Base-by-base conservation (phyloP, 2,888 invertebrate genomes). In the Pollenia angustigena region DNA sequence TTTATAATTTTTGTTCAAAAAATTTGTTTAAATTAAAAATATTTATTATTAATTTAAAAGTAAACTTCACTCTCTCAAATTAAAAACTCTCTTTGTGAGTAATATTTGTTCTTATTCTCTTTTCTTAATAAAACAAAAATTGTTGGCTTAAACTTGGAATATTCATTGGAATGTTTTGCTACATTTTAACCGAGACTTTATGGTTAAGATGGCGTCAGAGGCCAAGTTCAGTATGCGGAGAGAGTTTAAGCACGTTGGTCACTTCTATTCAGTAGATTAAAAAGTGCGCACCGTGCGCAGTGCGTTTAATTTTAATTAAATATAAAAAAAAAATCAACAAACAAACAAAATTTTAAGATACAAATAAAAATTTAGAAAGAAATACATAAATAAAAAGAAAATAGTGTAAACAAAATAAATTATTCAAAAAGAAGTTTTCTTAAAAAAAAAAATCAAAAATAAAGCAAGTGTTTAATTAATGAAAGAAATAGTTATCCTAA, bases 181-280 rank as follows among this genome's bases (percentile, higher is more conserved):
- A 56, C 46, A 66, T 64, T 72, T 76, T 81, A 80, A 58, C 54
- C 83, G 56, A 86, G 88, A 88, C 88, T 85, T 88, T 79, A 88
- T 88, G 90, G 88, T 90, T 91, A 93, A 93, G 90, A 93, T 93
- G 93, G 93, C 93, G 93, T 91, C 93, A 90, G 90, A 90, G 91
- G 90, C 91, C 91, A 91, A 88, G 89, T 90, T 92, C 91, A 92
- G 93, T 92, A 92, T 91, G 90, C 90, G 90, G 90, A 91, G 92
- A 92, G 92, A 91, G 93, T 92, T 91, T 88, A 91, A 90, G 90
- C 90, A 90, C 90, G 89, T 88, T 88, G 88, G 89, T 89, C 87
- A 87, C 68, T 78, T 74, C 40, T 68, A 74, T 56, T 75, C 46
- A 68, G 54, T 62, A 68, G 44, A 68, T 16, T 56, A 64, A 84